Evolutionary conservation across 2,113 vertebrate genomes (phyloP).

Genomic region (Ptilorrhoa leucosticta): DNA sequence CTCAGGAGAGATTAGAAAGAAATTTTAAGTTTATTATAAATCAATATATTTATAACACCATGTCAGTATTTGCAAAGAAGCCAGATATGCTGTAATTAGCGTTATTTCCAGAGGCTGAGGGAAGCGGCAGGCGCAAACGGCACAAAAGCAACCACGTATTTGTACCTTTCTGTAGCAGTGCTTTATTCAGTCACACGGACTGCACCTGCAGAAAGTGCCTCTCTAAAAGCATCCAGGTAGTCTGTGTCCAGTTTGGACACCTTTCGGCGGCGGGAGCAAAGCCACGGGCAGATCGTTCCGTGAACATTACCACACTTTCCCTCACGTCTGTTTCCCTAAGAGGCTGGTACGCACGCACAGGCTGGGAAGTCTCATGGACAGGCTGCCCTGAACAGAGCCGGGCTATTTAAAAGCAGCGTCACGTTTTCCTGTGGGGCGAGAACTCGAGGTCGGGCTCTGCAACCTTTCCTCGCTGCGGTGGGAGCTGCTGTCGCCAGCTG

Average conservation of each 20-base stretch:
- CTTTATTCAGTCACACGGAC: not conserved
- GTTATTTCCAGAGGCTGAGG: not conserved
- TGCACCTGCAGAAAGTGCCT: not conserved
- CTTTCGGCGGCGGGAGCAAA: not conserved
- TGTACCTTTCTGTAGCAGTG: not conserved
- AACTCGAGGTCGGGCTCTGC: rapidly evolving
- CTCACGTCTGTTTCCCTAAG: rapidly evolving
- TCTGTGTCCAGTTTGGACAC: not conserved
- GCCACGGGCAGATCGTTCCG: no score
- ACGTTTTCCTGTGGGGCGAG: rapidly evolving
- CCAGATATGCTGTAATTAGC: not conserved
- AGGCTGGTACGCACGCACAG: rapidly evolving
- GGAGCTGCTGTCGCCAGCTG: no score
- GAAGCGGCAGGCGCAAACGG: no score
- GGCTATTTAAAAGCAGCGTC: rapidly evolving
- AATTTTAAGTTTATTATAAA: not conserved
- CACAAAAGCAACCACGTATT: rapidly evolving
- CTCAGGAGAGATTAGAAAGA: not conserved
- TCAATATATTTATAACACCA: not conserved
- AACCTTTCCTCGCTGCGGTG: rapidly evolving
- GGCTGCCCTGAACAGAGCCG: rapidly evolving
- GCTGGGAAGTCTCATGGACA: rapidly evolving
- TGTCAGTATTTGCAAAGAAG: not conserved
- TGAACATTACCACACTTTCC: rapidly evolving
- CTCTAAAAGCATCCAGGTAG: rapidly evolving